Evolutionary conservation across 1,140 invertebrate species (phyloP).

Genomic region (Anastrepha ludens): DNA sequence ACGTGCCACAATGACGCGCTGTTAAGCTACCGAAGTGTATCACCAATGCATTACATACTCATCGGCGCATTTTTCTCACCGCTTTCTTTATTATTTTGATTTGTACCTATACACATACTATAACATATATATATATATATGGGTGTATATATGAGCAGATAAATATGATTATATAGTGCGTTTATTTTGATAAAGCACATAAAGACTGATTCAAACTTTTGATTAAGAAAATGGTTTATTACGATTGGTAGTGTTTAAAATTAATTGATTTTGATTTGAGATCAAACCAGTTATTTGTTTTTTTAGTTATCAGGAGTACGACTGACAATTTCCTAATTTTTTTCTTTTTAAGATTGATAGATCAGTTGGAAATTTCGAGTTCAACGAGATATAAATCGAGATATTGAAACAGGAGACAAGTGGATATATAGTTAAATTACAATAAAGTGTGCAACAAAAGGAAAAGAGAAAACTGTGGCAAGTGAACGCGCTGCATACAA

Average conservation of each 20-base stretch:
- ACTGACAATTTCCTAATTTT: not conserved
- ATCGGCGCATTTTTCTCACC: constrained; percentile 24
- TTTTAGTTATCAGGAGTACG: too few species aligned
- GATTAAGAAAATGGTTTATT: too few species aligned
- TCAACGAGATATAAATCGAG: not conserved
- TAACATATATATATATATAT: not conserved
- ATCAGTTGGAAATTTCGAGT: constrained; percentile 1
- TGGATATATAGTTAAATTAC: not conserved
- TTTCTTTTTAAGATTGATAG: not conserved
- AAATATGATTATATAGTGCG: not conserved
- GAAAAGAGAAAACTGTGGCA: not conserved
- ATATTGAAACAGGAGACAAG: not conserved
- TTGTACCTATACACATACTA: not conserved
- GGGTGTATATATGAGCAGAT: not conserved
- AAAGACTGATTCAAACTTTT: too few species aligned
- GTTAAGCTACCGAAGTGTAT: not conserved
- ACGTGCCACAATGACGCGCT: constrained; percentile 8
- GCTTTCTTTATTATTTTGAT: not conserved
- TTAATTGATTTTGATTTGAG: too few species aligned
- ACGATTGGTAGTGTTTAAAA: too few species aligned
- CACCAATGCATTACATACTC: constrained; percentile 19
- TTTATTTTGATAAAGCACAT: too few species aligned
- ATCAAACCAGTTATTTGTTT: too few species aligned
- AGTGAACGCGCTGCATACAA: not conserved
- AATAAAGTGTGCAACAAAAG: not conserved